Base-by-base conservation (phyloP, 2,888 invertebrate genomes). In the Catocala sponsa region DNA sequence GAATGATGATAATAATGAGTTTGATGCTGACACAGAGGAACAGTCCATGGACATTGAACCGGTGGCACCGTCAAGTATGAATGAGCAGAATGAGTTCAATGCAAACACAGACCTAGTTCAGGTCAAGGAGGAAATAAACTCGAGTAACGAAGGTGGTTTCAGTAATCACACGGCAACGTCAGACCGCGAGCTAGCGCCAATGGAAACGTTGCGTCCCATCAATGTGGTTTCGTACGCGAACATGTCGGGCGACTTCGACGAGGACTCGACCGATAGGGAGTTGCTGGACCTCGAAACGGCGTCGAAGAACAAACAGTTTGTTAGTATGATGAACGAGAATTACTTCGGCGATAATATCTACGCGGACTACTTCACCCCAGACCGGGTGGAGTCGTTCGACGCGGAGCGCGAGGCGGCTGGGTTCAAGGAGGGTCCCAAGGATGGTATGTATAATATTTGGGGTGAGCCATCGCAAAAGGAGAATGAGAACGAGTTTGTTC, bases 341-440 rank as follows among this genome's bases (percentile, higher is more conserved):
- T 94, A 94, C 67, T 93, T 94, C 57, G 93, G 94, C 0, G 94
- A 94, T 70, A 94, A 94, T 67, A 91, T 93, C 49, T 94, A 94
- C 68, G 91, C 92, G 0, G 94, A 94, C 65, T 94, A 94, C 68
- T 94, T 94, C 59, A 91, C 93, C 0, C 87, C 94, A 0, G 93
- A 94, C 49, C 80, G 92, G 10, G 92, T 90, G 11, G 93, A 92
- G 68, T 79, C 88, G 0, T 94, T 92, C 68, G 90, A 89, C 52
- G 84, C 89, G 6, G 89, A 84, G 46, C 68, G 77, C 6, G 86
- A 89, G 38, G 86, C 86, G 43, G 74, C 86, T 2, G 80, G 76
- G 12, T 88, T 84, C 63, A 91, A 90, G 65, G 91, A 90, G 4
- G 78, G 77, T 10, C 74, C 84, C 1, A 91, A 91, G 74, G 90